phyloP scores from a whole-genome alignment of 2,888 invertebrate genomes.

The Rhagium mordax region DNA sequence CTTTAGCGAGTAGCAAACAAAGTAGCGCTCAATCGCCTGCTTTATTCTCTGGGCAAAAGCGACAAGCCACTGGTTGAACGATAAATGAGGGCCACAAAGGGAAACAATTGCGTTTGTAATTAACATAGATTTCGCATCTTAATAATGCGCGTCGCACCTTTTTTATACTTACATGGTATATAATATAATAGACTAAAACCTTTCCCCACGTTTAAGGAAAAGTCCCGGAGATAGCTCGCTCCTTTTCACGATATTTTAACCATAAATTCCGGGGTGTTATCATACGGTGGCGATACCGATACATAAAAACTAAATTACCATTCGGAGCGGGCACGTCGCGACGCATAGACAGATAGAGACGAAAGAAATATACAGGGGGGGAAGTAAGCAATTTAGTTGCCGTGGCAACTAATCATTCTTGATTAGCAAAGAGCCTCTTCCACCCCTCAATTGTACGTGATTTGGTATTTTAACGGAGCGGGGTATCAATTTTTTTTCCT shows the following conservation, averaged over 20 bases:
- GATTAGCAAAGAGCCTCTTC: constrained; percentile 63
- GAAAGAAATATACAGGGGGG: constrained; percentile 40
- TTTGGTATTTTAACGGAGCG: constrained; percentile 52
- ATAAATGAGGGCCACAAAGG: too few species aligned
- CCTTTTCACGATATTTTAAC: constrained; percentile 15
- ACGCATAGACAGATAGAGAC: constrained; percentile 39
- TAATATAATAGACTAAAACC: too few species aligned
- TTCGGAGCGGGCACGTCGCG: constrained; percentile 43
- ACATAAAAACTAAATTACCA: constrained; percentile 54
- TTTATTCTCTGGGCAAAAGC: too few species aligned
- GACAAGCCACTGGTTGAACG: too few species aligned
- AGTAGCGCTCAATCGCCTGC: too few species aligned
- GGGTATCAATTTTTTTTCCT: constrained; percentile 41
- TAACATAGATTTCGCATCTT: too few species aligned
- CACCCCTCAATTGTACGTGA: constrained; percentile 61
- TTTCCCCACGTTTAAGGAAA: too few species aligned
- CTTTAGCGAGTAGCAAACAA: too few species aligned
- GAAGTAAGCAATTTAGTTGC: constrained; percentile 59
- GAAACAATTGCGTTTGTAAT: too few species aligned
- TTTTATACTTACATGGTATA: too few species aligned
- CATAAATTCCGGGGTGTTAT: constrained; percentile 41
- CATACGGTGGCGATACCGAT: constrained; percentile 38
- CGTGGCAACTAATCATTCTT: constrained; percentile 66
- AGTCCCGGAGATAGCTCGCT: too few species aligned
- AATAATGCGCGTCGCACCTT: too few species aligned